phyloP scores from a whole-genome alignment of 2,113 vertebrate genomes.

The Tauraco erythrolophus region DNA sequence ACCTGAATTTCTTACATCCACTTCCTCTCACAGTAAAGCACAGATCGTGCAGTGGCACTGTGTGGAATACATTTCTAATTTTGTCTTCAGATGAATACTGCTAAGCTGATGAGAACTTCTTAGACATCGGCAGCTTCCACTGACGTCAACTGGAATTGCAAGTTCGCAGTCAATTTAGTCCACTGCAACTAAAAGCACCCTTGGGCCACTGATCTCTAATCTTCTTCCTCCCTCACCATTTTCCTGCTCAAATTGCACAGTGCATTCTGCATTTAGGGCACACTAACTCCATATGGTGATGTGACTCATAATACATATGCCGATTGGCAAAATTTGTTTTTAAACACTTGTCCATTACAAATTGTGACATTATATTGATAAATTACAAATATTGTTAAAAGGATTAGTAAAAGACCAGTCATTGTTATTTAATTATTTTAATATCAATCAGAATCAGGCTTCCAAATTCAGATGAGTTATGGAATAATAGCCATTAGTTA shows the following conservation, averaged over 20 bases:
- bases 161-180: constrained; percentile 36
- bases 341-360: background rate
- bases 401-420: background rate
- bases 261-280: background rate
- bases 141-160: constrained; percentile 54
- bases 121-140: constrained; percentile 5
- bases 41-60: background rate
- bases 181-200: background rate
- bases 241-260: background rate
- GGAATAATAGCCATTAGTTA: background rate
- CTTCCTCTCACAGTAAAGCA: background rate
- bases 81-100: background rate
- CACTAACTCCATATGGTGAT: fast-evolving
- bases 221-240: background rate
- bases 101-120: constrained; percentile 59
- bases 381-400: background rate
- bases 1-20: background rate
- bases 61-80: constrained; percentile 35
- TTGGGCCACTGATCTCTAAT: constrained; percentile 19
- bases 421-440: background rate
- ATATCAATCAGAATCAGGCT: background rate
- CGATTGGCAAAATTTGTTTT: background rate
- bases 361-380: background rate
- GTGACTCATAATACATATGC: fast-evolving
- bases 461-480: background rate